A percentile compares a stretch with the other conserved stretches of the same genome.
Conservation (phyloP, 2,888 invertebrate genomes). For the Agrotis ipsilon region DNA sequence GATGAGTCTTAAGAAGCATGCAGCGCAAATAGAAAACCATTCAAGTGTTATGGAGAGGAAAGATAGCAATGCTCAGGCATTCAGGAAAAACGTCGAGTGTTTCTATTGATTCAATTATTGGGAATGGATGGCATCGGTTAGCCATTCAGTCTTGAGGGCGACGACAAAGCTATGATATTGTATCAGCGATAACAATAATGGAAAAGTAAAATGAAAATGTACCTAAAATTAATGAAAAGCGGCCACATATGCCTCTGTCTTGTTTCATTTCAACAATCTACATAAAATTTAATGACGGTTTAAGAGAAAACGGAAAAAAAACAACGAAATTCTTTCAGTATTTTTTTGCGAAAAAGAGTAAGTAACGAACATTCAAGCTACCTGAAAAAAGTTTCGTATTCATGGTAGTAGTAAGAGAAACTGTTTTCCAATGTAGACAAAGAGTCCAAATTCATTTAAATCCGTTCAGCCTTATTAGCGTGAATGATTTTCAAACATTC, state of each 20-base stretch:
- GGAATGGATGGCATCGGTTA: background rate
- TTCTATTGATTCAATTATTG: conserved; percentile 19
- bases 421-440: no score
- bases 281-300: background rate
- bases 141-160: background rate
- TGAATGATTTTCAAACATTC: no score
- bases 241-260: background rate
- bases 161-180: background rate
- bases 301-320: background rate
- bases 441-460: no score
- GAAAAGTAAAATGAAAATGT: background rate
- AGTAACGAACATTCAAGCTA: no score
- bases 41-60: conserved; percentile 18
- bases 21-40: conserved; percentile 36
- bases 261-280: background rate
- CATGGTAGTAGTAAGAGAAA: no score
- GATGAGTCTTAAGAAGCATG: conserved; percentile 40
- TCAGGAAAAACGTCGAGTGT: conserved; percentile 1
- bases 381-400: no score
- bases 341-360: no score
- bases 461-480: no score
- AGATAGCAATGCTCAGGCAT: conserved; percentile 7
- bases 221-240: background rate
- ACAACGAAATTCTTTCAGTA: no score
- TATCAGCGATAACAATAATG: background rate